Conservation (phyloP, 2,113 vertebrate species). For the Ceyx margarethae region DNA sequence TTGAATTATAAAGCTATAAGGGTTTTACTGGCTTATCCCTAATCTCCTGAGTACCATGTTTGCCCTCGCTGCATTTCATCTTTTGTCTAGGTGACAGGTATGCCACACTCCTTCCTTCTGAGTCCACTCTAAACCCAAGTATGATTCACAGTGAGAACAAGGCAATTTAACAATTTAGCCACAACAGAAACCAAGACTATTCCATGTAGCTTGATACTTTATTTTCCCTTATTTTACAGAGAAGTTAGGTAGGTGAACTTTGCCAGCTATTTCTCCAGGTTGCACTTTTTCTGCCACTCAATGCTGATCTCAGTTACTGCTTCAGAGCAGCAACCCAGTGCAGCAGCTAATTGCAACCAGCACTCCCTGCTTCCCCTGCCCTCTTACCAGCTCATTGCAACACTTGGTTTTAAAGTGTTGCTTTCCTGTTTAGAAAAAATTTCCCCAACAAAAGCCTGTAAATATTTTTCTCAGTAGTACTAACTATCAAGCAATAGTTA, state of each 20-base stretch:
- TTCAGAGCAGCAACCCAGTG: not conserved
- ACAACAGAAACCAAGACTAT: not conserved
- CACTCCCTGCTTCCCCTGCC: not conserved
- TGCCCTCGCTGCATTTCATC: not conserved
- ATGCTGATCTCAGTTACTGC: not conserved
- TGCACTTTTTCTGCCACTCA: not conserved
- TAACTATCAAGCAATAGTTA: slow-evolving; percentile 5
- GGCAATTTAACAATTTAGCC: not conserved
- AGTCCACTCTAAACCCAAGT: not conserved
- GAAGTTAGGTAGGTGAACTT: not conserved
- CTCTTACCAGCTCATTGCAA: not conserved
- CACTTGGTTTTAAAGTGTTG: not conserved
- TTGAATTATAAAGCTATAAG: not conserved
- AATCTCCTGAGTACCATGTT: not conserved
- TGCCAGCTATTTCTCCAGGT: not conserved
- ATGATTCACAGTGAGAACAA: not conserved
- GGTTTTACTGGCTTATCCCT: not conserved
- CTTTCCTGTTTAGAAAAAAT: slow-evolving; percentile 15
- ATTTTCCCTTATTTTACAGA: not conserved
- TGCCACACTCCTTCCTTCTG: not conserved
- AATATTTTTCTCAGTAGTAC: slow-evolving; percentile 51
- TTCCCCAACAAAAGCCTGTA: slow-evolving; percentile 31
- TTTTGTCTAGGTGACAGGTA: not conserved
- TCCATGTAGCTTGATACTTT: not conserved
- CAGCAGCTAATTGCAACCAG: slow-evolving; percentile 40